Base-by-base conservation (phyloP, 2,797 vertebrate genomes). In the Clarias pachynema region DNA sequence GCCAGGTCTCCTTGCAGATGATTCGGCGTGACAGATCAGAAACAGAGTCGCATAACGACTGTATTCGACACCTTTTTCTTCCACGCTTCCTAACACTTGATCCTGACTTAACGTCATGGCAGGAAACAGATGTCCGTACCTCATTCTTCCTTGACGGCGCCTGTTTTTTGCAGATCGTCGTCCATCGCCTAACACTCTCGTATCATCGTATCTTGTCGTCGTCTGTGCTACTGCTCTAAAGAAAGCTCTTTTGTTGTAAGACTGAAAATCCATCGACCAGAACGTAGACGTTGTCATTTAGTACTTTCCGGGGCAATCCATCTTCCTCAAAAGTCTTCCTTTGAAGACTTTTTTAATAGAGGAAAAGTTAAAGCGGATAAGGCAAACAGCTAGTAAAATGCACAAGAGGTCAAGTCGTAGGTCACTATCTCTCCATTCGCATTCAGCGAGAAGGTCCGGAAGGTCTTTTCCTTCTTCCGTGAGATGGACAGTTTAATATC, bases 111-210 rank as follows among this genome's bases (percentile, higher is more conserved):
- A 90, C n/a, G 12, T 84, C 85, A 15, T 63, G 81, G 87, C 83
- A 87, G 86, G 89, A 93, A 91, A 89, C 92, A 94, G 91, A 94
- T 93, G 91, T 92, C 89, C 91, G 84, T 86, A 91, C 77, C 84
- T 86, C 60, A 88, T 49, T 89, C 57, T 34, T 87, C 62, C 34
- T 63, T 2, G 10, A 66, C 15, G 15, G 56, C 6, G 62, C 69
- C 78, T 83, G 56, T 60, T 74, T 40, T 68, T 37, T 82, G 18
- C 75, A 60, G 80, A 53, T 79, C 66, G 69, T 77, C 60, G 37
- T 69, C 72, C 73, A 84, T 83, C 73, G 59, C 62, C 75, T 44
- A 53, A 60, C 53, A 77, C 79, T 72, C 40, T 56, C 6, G 44
- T 53, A 49, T 68, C 60, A 1, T 29, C 53, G 49, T 53, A 53